Conservation (phyloP, 1,140 invertebrate genomes). For the Drosophila kohkoa region DNA sequence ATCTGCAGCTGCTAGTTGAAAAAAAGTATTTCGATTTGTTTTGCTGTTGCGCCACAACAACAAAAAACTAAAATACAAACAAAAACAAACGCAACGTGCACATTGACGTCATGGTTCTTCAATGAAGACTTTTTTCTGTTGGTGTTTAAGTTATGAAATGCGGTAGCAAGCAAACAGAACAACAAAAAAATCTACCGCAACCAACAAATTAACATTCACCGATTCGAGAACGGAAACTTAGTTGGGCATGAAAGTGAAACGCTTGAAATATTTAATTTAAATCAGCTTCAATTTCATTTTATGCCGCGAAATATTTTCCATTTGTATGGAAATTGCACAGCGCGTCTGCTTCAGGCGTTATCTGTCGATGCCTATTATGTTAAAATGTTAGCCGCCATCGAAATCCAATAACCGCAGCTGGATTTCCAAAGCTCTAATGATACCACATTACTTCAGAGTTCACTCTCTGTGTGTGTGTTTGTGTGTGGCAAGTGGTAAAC, state of each 20-base stretch:
- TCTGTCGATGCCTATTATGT: neutral
- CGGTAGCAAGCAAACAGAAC: neutral
- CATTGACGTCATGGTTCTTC: constrained; percentile 50
- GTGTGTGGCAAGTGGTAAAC: neutral
- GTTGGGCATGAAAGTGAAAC: constrained; percentile 32
- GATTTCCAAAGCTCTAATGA: neutral
- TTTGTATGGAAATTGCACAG: neutral
- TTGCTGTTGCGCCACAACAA: constrained; percentile 61
- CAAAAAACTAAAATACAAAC: constrained; percentile 53
- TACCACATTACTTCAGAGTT: neutral
- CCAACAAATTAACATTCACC: constrained; percentile 5
- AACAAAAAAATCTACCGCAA: neutral
- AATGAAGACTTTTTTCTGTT: constrained; percentile 26
- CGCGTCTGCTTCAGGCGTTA: neutral
- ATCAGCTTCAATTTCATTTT: constrained; percentile 2
- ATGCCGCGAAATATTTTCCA: neutral
- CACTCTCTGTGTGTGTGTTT: too few relatives aligned
- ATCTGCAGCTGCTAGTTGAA: constrained; percentile 66
- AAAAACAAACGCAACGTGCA: constrained; percentile 49
- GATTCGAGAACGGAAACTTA: constrained; percentile 31
- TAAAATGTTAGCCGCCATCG: neutral
- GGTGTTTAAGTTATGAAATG: constrained; percentile 28
- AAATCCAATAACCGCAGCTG: constrained; percentile 7
- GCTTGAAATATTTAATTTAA: constrained; percentile 31
- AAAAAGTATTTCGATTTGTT: constrained; percentile 76